Base-by-base conservation (phyloP, 1,140 invertebrate species). In the Periplaneta americana region DNA sequence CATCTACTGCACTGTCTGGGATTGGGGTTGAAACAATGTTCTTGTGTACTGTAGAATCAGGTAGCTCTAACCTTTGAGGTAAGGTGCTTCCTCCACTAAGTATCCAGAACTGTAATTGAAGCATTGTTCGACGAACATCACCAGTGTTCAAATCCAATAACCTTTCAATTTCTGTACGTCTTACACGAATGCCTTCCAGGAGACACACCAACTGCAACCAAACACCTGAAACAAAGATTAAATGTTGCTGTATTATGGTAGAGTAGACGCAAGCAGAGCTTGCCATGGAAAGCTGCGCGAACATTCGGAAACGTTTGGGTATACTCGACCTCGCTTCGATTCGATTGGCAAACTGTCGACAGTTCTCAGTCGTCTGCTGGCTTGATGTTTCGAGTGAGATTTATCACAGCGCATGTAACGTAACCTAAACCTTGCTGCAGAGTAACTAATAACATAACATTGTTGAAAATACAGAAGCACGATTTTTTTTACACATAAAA, bases 71-170 rank as follows among this genome's bases (percentile, higher is more conserved):
- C 17, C 11, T 32, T 17, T 31, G n/a, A 31, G 32, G 37, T 0
- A 74, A 18, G 76, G 28, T 34, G 10, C 78, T 82, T 78, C n/a
- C 83, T 32, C 88, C 88, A 75, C 88, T 91, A 77, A 90, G 85
- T 82, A 93, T 87, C 84, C 92, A 91, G 87, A 93, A 95, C 85
- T 96, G 94, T 81, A 95, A 87, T 84, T 93, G 92, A 81, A 95
- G 89, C 57, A 95, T 87, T 34, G 93, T 92, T 87, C 92, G 93
- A 80, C 94, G 90, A 78, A 95, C 89, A 88, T 96, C 94, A 18
- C 93, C 92, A 33, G 88, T 89, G 80, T 87, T 81, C 28, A 86
- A 74, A n/a, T 81, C 34, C 2, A 84, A 74, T 34, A 85, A 81
- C 31, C 74, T 28, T 11, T 81, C 57, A 18, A 83, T 78, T 66